These are phyloP conservation scores for Poecilia picta DNA, from an alignment of 2,797 vertebrate species.

Conservation along the genomic window DNA sequence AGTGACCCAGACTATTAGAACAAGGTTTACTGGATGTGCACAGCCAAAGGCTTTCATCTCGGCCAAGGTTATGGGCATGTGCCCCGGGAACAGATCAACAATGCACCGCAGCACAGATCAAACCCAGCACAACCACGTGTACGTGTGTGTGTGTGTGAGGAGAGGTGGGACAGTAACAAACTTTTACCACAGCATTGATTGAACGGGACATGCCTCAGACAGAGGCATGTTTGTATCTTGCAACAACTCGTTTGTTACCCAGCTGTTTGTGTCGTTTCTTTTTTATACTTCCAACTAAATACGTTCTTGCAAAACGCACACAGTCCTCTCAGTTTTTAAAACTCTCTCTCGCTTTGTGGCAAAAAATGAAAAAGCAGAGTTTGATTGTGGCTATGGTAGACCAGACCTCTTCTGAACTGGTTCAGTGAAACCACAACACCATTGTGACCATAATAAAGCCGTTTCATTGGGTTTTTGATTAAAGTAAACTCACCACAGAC, in stretches of 20 bases:
- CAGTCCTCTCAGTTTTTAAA: neutral
- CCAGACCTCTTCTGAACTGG: conserved; percentile 1
- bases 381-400: conserved; percentile 7
- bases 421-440: conserved; percentile 20
- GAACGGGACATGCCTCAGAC: conserved; percentile 24
- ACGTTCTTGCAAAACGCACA: neutral
- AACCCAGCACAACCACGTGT: conserved; percentile 46
- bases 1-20: conserved; percentile 56
- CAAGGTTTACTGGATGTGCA: conserved; percentile 67
- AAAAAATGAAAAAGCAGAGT: neutral
- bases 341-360: neutral
- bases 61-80: conserved; percentile 69
- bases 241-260: conserved; percentile 31
- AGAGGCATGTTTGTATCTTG: conserved; percentile 19
- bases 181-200: conserved; percentile 65
- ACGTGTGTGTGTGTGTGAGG: conserved; percentile 13
- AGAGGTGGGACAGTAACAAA: conserved; percentile 49
- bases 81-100: conserved; percentile 63
- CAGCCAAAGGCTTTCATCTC: conserved; percentile 70
- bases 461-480: conserved; percentile 31
- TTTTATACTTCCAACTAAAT: neutral
- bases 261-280: neutral
- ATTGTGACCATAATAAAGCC: conserved; percentile 12
- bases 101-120: conserved; percentile 66
- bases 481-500: conserved; percentile 4